Evolutionary conservation across 2,797 vertebrate genomes (phyloP), one percentile per base, ranked within the genome.

Genomic region (Helicolenus hilgendorfi): DNA sequence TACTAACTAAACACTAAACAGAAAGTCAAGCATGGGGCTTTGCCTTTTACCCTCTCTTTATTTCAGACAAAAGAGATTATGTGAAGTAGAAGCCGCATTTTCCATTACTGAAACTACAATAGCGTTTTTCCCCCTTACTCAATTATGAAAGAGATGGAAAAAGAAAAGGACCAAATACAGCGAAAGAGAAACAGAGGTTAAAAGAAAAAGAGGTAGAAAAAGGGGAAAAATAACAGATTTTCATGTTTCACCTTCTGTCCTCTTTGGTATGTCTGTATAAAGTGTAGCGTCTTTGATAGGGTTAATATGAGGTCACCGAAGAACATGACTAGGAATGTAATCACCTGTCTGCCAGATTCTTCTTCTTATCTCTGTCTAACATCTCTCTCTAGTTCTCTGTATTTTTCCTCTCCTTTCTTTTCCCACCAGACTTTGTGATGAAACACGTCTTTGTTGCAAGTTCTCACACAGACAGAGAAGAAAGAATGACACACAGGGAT

Each of bases 381-480:
- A 90, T 79, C 13, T 81, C 13, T 81, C 35, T 83, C n/a, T 33
- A 24, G 58, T 49, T 74, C 58, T 24, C 38, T 45, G 13, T 72
- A 11, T 81, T 55, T 77, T 60, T 67, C 27, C 59, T 73, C 56
- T 88, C 53, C 18, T 81, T 83, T 62, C 27, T 69, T 26, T 72
- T 33, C 33, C 62, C 13, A 53, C 4, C 29, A 69, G 69, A 77
- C 60, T 35, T 75, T 38, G 27, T 74, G 72, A 79, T 86, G 76
- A 87, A 88, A 83, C 35, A 20, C 0, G 1, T 45, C 60, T 90
- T 74, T 86, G 77, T 78, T 74, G 79, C 73, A 38, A 15, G 35
- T 77, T 55, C 58, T 83, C 41, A 18, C 31, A 73, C 64, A 76
- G 36, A 72, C 63, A 33, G 31, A 67, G 27, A 60, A 27, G 26